These are phyloP conservation scores for Dugesia japonica DNA, from an alignment of 2,888 invertebrate species.

Conservation along the genomic window DNA sequence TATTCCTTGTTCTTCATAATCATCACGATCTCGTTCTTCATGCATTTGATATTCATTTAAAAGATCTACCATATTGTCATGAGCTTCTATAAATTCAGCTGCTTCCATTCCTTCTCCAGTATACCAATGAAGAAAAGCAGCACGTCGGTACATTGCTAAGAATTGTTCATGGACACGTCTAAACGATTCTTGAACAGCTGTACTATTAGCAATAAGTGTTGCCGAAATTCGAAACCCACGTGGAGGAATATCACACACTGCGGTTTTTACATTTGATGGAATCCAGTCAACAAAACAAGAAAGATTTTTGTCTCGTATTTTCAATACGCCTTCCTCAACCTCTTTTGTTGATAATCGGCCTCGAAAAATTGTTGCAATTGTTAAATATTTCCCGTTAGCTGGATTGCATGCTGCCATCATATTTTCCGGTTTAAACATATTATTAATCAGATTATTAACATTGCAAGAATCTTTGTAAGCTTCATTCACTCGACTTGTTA, in stretches of 20 bases:
- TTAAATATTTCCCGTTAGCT: constrained; percentile 21
- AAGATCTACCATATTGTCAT: constrained; percentile 27
- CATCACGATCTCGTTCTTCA: not conserved
- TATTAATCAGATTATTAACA: constrained; percentile 3
- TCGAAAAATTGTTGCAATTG: constrained; percentile 21
- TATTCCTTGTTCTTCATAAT: not conserved
- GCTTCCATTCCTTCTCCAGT: constrained; percentile 33
- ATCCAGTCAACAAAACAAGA: constrained; percentile 30
- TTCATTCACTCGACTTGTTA: not conserved
- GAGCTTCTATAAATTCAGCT: constrained; percentile 27
- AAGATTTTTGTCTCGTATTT: constrained; percentile 20
- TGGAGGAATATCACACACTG: constrained; percentile 32
- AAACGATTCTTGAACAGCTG: constrained; percentile 27
- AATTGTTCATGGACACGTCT: constrained; percentile 25
- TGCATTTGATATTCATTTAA: constrained; percentile 29
- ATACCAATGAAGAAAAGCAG: constrained; percentile 31
- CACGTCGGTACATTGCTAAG: constrained; percentile 33
- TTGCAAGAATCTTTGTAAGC: constrained; percentile 1
- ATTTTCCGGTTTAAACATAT: constrained; percentile 24
- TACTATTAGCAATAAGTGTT: constrained; percentile 26
- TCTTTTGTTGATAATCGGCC: constrained; percentile 29
- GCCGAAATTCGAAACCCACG: constrained; percentile 13
- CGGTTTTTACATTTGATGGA: constrained; percentile 29
- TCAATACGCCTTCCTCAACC: constrained; percentile 21
- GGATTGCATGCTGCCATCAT: constrained; percentile 32